phyloP scores from a whole-genome alignment of 2,113 vertebrate genomes.

The Reinhardtius hippoglossoides region DNA sequence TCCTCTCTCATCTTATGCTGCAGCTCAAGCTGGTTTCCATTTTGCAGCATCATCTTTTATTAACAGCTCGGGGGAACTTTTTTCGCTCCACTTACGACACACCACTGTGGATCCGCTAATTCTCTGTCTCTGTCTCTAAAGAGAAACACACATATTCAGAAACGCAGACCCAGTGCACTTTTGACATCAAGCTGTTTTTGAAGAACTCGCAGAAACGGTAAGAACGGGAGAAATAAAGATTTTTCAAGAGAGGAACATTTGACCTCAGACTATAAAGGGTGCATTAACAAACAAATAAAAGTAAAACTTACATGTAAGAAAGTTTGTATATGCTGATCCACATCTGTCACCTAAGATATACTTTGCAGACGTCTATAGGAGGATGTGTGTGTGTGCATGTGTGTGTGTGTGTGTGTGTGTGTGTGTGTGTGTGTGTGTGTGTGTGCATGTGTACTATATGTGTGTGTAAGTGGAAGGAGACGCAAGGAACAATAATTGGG shows the following conservation, averaged over 20 bases:
- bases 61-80: background rate
- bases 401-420: conserved; percentile 4
- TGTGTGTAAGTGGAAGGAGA: conserved; percentile 2
- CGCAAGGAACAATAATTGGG: background rate
- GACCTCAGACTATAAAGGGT: too few species aligned
- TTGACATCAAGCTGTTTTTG: background rate
- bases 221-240: background rate
- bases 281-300: background rate
- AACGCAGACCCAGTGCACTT: background rate
- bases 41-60: background rate
- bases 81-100: background rate
- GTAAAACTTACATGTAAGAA: background rate
- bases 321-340: too few species aligned
- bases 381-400: background rate
- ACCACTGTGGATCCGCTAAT: background rate
- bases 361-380: background rate
- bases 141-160: background rate
- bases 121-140: background rate
- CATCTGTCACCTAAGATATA: conserved; percentile 26
- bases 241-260: too few species aligned
- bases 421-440: background rate
- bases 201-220: too few species aligned
- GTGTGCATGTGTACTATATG: background rate
- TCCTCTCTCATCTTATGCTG: too few species aligned
- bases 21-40: background rate